Evolutionary conservation across 2,113 vertebrate genomes (phyloP), one percentile per base, ranked within the genome.

Genomic region (Petrocephalus zakoni): DNA sequence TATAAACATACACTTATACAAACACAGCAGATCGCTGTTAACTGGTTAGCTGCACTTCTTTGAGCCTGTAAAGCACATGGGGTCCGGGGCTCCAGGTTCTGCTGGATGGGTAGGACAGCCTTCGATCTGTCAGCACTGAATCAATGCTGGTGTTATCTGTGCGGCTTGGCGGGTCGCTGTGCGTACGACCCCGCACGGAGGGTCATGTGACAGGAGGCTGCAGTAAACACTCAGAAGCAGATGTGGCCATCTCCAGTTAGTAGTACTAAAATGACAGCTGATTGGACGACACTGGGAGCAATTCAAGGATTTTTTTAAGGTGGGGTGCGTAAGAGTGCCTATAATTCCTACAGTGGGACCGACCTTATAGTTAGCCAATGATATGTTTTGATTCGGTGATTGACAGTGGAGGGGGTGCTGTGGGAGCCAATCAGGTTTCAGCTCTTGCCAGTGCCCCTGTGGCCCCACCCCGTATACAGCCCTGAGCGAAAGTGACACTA

Each of bases 81-180:
- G 10, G 89, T 42, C 37, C 84, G 85, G 52, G 83, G 78, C 53
- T 88, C 47, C 61, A 84, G 84, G 22, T 51, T 49, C 29, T 8
- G 19, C 85, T 90, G 19, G 72, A 85, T 85, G 42, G 88, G 56
- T 88, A 75, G 72, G 34, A 19, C 21, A 10, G 49, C 46, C 49
- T 49, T 52, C 29, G 34, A 85, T 56, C 21, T 64, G 87, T 88
- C 51, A 47, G 83, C 87, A 52, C 25, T 21, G 46, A 78, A 83
- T 47, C 68, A 52, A 52, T 17, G 49, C 25, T 47, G 37, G 13
- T 87, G 11, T 82, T 64, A 15, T 82, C 46, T n/a, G 25, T 52
- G 21, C 37, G 1, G 13, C 21, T n/a, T 47, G 47, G n/a, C 34
- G 81, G 46, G 5, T 53, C 87, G n/a, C 37, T 17, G 17, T 4